These are phyloP conservation scores for Mesitornis unicolor DNA, from an alignment of 2,113 vertebrate species.

Conservation along the genomic window DNA sequence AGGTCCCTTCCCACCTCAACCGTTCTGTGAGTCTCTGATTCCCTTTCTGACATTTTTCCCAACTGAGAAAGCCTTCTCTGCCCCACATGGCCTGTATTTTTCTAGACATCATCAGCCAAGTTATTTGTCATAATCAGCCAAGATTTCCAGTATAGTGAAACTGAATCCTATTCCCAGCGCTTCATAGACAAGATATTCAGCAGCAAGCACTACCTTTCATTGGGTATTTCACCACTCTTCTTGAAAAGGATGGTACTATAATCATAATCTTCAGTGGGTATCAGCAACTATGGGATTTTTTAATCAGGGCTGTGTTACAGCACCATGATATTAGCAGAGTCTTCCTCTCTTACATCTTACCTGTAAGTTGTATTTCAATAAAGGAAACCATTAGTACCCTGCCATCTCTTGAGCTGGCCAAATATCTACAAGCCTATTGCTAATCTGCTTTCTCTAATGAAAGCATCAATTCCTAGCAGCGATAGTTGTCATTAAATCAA, in stretches of 20 bases:
- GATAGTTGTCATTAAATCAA: slow-evolving; percentile 14
- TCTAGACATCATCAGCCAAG: background rate
- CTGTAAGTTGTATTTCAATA: background rate
- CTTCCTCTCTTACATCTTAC: background rate
- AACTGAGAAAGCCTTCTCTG: background rate
- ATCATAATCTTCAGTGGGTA: background rate
- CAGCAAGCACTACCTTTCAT: background rate
- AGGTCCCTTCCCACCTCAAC: background rate
- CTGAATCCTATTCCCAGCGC: background rate
- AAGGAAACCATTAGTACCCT: background rate
- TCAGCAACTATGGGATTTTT: background rate
- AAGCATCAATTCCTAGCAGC: slow-evolving; percentile 19
- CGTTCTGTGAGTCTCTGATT: background rate
- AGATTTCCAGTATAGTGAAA: background rate
- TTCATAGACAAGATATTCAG: background rate
- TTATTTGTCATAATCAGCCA: background rate
- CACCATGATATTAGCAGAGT: background rate
- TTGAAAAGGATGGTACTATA: background rate
- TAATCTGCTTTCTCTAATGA: slow-evolving; percentile 39
- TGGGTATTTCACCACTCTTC: background rate
- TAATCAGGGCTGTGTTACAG: background rate
- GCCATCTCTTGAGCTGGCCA: background rate
- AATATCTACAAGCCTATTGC: background rate
- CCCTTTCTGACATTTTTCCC: background rate
- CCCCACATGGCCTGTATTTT: background rate